Evolutionary conservation across 2,113 vertebrate genomes (phyloP), one percentile per base, ranked within the genome.

Genomic region (Grus americana): DNA sequence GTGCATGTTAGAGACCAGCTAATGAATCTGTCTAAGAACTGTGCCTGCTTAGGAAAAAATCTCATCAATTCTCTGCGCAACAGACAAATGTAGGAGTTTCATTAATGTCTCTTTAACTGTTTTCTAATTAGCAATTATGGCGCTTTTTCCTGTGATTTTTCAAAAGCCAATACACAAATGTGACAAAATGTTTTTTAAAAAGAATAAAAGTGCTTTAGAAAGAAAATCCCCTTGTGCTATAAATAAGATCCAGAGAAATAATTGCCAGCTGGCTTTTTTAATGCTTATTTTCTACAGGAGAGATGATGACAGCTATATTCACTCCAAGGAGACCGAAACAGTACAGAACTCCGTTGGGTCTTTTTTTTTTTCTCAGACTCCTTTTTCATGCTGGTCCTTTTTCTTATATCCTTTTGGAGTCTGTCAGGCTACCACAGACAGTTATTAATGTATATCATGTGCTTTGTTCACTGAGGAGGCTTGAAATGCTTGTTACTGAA

Each of bases 241-340:
- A 95, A 95, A 96, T 95, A 92, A 50, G n/a, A 78, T 90, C 65
- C 88, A 87, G 54, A 54, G 20, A 55, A 86, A 75, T 49, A 57
- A 94, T 46, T 76, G 68, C 62, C 86, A 97, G 75, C 58, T 95
- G 87, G 65, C 5, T 94, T 94, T 91, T 90, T 82, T 79, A 96
- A 61, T 92, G 62, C 72, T 85, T 95, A 34, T 94, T 96, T 97
- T 91, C 52, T 88, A 76, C 74, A 88, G 52, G 27, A 81, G 54
- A 86, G 59, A 89, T 11, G 79, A 80, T 92, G 96, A 95, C 75
- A 96, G 85, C 52, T 88, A 67, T 38, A 80, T 73, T 88, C 62
- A 84, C 26, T 89, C 66, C 83, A 73, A 91, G 68, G 78, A 79
- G 86, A 88, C 73, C 3, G 0, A 86, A 86, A 55, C 66, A 68